phyloP scores from a whole-genome alignment of 1,140 invertebrate genomes.

The Ctenoplectra terminalis region DNA sequence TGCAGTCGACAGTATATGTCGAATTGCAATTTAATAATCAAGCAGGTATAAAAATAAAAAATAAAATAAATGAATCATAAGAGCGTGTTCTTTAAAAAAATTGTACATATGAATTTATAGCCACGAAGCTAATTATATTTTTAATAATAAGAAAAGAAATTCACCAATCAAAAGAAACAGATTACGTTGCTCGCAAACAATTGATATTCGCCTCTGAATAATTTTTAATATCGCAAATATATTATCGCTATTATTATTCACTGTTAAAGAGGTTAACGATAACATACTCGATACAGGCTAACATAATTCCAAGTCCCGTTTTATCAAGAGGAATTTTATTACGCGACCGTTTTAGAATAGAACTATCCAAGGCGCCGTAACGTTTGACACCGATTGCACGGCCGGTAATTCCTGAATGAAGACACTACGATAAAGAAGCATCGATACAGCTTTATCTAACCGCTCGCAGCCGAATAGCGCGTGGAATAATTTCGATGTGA shows the following conservation, averaged over 20 bases:
- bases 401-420: neutral
- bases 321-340: constrained; percentile 19
- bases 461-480: neutral
- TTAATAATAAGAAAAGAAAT: neutral
- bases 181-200: too few relatives aligned
- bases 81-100: too few relatives aligned
- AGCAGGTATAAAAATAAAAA: too few relatives aligned
- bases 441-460: constrained; percentile 18
- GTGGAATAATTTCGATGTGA: constrained; percentile 25
- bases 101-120: too few relatives aligned
- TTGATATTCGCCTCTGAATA: neutral
- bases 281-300: neutral
- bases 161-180: neutral
- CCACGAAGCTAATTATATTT: neutral
- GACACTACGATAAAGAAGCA: neutral
- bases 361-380: neutral
- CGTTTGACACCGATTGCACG: neutral
- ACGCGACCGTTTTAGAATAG: neutral
- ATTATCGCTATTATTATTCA: neutral
- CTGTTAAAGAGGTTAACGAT: constrained; percentile 3
- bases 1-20: too few relatives aligned
- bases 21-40: neutral
- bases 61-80: too few relatives aligned
- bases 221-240: neutral
- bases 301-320: neutral